These are phyloP conservation scores for Nothocercus julius DNA, from an alignment of 2,113 vertebrate species.

Conservation along the genomic window DNA sequence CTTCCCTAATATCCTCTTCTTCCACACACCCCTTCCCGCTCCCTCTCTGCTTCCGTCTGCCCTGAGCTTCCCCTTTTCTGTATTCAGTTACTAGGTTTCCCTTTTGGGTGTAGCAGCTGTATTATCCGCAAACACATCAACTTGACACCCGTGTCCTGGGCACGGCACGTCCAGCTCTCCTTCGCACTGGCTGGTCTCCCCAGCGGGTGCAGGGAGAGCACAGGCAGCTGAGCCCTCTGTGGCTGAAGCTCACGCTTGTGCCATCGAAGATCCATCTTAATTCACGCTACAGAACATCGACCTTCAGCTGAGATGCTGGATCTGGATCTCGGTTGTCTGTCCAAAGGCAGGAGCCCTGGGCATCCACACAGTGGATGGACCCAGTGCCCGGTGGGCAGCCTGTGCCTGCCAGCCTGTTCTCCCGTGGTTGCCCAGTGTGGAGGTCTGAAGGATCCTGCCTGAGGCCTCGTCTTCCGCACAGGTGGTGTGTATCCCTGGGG, in stretches of 20 bases:
- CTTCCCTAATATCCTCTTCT: neutral
- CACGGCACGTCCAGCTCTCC: accelerated
- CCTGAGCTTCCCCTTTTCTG: neutral
- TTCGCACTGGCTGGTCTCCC: neutral
- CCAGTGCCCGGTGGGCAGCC: neutral
- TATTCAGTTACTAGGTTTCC: neutral
- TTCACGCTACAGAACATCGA: neutral
- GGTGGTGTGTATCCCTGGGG: neutral
- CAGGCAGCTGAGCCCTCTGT: neutral
- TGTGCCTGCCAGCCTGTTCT: neutral
- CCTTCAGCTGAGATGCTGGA: neutral
- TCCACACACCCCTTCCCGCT: neutral
- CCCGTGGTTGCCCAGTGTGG: neutral
- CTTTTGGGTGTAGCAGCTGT: neutral
- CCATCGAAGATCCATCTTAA: neutral
- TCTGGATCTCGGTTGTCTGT: neutral
- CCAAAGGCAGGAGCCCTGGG: neutral
- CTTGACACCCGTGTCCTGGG: accelerated
- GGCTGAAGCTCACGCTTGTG: neutral
- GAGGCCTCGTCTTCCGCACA: accelerated
- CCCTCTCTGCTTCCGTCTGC: neutral
- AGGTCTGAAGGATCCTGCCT: neutral
- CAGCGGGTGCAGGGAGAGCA: accelerated
- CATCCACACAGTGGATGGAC: neutral
- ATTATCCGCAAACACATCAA: neutral